phyloP scores from a whole-genome alignment of 1,140 invertebrate genomes.

The Drosophila pectinifera region DNA sequence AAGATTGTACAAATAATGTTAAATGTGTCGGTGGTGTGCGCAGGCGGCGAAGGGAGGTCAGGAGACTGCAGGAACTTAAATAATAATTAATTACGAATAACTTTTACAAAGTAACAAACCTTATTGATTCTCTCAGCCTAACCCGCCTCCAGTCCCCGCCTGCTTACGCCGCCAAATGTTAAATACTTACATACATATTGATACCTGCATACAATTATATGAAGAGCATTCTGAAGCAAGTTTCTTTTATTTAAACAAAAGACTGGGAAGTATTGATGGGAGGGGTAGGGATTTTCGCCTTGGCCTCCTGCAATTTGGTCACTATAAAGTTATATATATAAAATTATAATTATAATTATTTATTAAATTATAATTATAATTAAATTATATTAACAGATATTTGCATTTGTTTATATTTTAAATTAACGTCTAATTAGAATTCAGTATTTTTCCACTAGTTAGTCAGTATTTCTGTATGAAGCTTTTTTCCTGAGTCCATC shows the following conservation, averaged over 20 bases:
- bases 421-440: not conserved
- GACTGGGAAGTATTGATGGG: no score
- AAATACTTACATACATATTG: slow-evolving; percentile 35
- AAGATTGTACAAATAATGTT: slow-evolving; percentile 44
- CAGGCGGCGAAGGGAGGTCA: not conserved
- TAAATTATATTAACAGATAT: no score
- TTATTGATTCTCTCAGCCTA: not conserved
- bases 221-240: slow-evolving; percentile 32
- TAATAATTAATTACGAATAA: slow-evolving; percentile 9
- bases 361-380: no score
- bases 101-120: slow-evolving; percentile 12
- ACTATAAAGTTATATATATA: no score
- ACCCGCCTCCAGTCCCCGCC: slow-evolving; percentile 7
- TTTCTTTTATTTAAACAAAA: not conserved
- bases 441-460: not conserved
- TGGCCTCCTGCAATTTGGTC: no score
- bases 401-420: no score
- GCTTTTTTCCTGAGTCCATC: not conserved
- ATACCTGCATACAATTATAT: slow-evolving; percentile 46
- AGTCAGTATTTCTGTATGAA: not conserved
- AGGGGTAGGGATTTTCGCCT: no score
- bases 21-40: slow-evolving; percentile 16
- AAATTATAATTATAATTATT: no score
- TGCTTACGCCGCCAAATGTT: slow-evolving; percentile 24
- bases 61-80: not conserved